Conservation (phyloP, 2,888 invertebrate species). For the Meiosimyza platycephala region DNA sequence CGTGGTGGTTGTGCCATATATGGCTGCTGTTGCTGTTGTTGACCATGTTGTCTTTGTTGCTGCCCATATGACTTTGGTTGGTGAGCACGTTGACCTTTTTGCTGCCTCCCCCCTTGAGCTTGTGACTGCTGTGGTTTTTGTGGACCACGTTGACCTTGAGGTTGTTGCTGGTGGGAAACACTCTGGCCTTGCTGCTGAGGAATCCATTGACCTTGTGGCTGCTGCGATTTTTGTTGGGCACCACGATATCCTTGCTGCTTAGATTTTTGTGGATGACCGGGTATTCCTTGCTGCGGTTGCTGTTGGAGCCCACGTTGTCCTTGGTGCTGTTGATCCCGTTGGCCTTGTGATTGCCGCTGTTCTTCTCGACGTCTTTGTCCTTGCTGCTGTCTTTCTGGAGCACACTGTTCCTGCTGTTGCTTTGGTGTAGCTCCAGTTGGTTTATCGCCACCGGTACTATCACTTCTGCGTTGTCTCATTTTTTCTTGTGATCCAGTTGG, state of each 20-base stretch:
- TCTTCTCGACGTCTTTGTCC: background rate
- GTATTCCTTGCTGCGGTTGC: no score
- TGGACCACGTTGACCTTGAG: constrained; percentile 13
- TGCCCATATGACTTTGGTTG: background rate
- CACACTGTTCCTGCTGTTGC: background rate
- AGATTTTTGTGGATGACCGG: background rate
- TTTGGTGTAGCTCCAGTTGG: background rate
- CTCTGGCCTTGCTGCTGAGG: constrained; percentile 15
- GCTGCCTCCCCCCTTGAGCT: constrained; percentile 20
- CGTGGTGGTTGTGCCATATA: background rate
- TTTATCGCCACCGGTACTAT: background rate
- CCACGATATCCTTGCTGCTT: background rate
- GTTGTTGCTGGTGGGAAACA: constrained; percentile 29
- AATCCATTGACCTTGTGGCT: background rate
- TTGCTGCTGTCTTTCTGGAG: background rate
- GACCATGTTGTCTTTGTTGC: constrained; percentile 12
- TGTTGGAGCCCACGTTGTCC: no score
- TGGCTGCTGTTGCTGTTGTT: constrained; percentile 4
- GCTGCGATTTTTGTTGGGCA: background rate
- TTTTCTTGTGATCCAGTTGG: background rate
- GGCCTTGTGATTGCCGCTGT: no score
- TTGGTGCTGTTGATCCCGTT: no score
- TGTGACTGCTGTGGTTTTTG: constrained; percentile 26
- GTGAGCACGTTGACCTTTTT: constrained; percentile 21
- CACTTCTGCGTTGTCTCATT: background rate